phyloP scores from a whole-genome alignment of 2,797 vertebrate species.

The Leucoraja ocellata region DNA sequence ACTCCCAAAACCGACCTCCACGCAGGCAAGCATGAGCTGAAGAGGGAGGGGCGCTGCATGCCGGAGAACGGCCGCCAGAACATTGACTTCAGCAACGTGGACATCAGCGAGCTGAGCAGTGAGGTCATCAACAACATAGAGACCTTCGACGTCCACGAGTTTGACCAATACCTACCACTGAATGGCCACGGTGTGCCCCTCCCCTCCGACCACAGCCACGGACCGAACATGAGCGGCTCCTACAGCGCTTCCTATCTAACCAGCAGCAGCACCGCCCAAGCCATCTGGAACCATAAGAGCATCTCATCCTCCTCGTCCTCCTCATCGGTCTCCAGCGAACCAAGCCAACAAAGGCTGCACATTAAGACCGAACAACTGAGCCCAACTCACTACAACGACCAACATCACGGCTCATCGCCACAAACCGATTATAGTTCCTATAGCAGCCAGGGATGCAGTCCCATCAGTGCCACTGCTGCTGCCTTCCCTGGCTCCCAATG shows the following conservation, averaged over 20 bases:
- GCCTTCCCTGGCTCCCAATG: conserved; percentile 80
- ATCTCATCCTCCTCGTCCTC: conserved; percentile 52
- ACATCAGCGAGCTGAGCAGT: conserved; percentile 95
- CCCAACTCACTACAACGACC: conserved; percentile 82
- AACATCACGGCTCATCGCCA: conserved; percentile 73
- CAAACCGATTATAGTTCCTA: conserved; percentile 77
- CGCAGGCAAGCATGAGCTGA: conserved; percentile 77
- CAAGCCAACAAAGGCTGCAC: conserved; percentile 72
- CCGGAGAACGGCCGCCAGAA: conserved; percentile 83
- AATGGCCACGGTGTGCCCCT: conserved; percentile 62
- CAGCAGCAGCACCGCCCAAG: conserved; percentile 49
- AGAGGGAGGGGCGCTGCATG: conserved; percentile 79
- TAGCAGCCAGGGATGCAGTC: conserved; percentile 69
- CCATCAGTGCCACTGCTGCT: conserved; percentile 55
- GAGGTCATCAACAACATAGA: conserved; percentile 98
- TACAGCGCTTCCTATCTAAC: conserved; percentile 61
- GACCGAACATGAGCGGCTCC: conserved; percentile 52
- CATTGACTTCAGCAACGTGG: conserved; percentile 98
- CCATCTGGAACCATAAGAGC: conserved; percentile 78
- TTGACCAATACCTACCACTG: conserved; percentile 93
- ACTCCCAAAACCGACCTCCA: conserved; percentile 89
- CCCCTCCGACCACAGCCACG: conserved; percentile 59
- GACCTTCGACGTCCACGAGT: conserved; percentile 90
- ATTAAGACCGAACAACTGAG: conserved; percentile 96
- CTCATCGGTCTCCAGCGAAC: conserved; percentile 53